Evolutionary conservation across 2,113 vertebrate genomes (phyloP).

Genomic region (Ceyx margarethae): DNA sequence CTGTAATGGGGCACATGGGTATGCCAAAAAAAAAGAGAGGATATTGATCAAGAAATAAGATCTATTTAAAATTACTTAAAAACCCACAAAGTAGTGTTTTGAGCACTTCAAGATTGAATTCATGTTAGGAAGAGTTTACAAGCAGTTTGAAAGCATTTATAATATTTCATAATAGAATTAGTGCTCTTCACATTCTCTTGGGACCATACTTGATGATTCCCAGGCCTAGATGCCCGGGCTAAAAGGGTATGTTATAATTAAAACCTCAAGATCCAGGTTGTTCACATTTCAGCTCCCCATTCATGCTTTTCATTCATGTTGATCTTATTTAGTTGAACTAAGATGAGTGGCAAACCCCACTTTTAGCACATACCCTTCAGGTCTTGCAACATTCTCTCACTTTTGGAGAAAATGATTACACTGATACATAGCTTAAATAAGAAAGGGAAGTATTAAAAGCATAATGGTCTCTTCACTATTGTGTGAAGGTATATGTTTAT

Average conservation of each 20-base stretch:
- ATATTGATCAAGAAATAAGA: conserved; percentile 37
- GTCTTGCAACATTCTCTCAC: background rate
- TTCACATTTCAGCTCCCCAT: background rate
- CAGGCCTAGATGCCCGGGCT: background rate
- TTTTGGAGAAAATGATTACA: background rate
- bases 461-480: background rate
- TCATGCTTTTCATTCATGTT: background rate
- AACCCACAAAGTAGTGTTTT: conserved; percentile 26
- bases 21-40: background rate
- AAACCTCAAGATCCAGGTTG: background rate
- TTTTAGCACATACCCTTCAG: background rate
- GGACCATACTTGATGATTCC: background rate
- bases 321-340: background rate
- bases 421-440: background rate
- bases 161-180: background rate
- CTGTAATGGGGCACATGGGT: background rate
- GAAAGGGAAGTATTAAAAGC: background rate
- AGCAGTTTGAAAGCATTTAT: conserved; percentile 3
- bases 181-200: background rate
- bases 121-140: conserved; percentile 6
- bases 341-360: background rate
- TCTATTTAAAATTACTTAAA: conserved; percentile 1
- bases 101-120: conserved; percentile 33
- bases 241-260: background rate
- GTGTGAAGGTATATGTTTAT: background rate